Conservation (phyloP, 2,797 vertebrate genomes). For the Melanotaenia maccullochi region DNA sequence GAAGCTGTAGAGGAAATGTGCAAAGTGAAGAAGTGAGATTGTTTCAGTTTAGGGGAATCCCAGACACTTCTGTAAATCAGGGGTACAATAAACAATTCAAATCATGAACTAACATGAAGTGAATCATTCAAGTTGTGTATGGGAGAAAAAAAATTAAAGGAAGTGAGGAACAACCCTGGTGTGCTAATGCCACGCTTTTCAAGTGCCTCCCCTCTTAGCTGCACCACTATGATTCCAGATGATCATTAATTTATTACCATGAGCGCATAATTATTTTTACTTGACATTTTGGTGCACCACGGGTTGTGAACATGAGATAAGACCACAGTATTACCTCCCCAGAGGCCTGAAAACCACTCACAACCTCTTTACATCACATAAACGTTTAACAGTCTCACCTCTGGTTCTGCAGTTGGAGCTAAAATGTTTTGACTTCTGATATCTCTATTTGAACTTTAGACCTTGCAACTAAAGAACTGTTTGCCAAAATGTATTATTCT, state of each 20-base stretch:
- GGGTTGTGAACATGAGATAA: constrained; percentile 43
- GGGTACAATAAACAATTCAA: constrained; percentile 40
- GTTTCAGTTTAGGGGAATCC: constrained; percentile 71
- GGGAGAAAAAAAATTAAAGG: constrained; percentile 30
- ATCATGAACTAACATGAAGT: constrained; percentile 56
- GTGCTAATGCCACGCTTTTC: constrained; percentile 50
- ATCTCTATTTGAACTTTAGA: constrained; percentile 15
- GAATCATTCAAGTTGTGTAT: constrained; percentile 39
- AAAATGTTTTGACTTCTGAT: constrained; percentile 20
- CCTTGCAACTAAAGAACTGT: background rate
- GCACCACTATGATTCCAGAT: constrained; percentile 44
- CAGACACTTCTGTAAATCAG: constrained; percentile 68
- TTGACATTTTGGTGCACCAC: constrained; percentile 62
- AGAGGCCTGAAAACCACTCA: constrained; percentile 31
- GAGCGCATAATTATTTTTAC: constrained; percentile 50
- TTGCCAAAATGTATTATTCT: background rate
- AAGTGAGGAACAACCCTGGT: constrained; percentile 61
- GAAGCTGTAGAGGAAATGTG: constrained; percentile 67
- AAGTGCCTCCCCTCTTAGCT: constrained; percentile 44
- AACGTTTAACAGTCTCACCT: constrained; percentile 16
- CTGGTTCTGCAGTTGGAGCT: constrained; percentile 1
- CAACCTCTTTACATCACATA: constrained; percentile 2
- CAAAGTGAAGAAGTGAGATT: constrained; percentile 70
- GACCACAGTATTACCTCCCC: constrained; percentile 26
- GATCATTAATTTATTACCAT: constrained; percentile 62